Conservation (phyloP, 2,113 vertebrate genomes). For the Hemiscyllium ocellatum region DNA sequence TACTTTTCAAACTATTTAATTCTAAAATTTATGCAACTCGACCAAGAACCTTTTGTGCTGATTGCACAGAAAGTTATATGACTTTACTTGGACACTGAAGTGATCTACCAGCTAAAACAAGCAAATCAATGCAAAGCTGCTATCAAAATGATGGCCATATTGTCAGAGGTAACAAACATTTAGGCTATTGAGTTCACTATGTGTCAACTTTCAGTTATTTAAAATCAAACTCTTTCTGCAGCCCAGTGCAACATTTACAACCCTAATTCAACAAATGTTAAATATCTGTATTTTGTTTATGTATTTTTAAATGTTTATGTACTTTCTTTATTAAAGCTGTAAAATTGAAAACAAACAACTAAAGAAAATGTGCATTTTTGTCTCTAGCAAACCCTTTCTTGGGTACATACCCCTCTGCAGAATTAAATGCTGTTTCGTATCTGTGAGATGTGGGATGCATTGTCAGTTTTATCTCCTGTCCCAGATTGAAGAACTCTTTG, state of each 20-base stretch:
- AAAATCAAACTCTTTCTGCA: not conserved
- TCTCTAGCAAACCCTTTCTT: not conserved
- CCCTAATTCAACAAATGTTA: not conserved
- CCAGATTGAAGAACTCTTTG: conserved; percentile 21
- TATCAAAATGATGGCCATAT: not conserved
- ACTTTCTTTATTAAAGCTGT: not conserved
- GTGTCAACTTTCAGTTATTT: not conserved
- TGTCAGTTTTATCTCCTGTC: not conserved
- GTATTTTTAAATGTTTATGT: not conserved
- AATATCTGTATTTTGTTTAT: not conserved
- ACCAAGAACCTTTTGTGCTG: not conserved
- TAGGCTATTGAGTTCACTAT: not conserved
- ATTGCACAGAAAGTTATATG: not conserved
- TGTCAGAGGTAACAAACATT: not conserved
- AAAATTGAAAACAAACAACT: not conserved
- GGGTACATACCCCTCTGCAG: not conserved
- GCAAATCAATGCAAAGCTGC: not conserved
- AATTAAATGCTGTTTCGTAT: not conserved
- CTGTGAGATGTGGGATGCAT: not conserved
- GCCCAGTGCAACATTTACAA: not conserved
- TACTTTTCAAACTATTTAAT: not conserved
- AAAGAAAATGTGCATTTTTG: not conserved
- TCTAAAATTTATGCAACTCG: not conserved
- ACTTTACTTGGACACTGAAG: not conserved
- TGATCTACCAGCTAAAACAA: not conserved